A percentile compares a stretch with the other conserved stretches of the same genome.
phyloP scores from a whole-genome alignment of 2,797 vertebrate genomes.

The Dicrostonyx torquatus region DNA sequence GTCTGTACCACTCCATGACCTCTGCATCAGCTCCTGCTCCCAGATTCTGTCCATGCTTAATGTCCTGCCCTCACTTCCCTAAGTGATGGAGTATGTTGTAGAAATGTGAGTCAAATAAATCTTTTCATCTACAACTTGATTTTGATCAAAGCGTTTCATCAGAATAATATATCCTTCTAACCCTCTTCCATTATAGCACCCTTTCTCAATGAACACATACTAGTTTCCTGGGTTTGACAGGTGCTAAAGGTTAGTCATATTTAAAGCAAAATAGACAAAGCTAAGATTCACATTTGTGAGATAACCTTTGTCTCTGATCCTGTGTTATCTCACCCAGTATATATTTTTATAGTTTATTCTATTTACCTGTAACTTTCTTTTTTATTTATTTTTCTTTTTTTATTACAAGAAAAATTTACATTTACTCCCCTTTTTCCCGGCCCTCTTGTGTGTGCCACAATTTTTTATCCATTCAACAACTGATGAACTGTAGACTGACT shows the following conservation, averaged over 20 bases:
- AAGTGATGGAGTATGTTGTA: background rate
- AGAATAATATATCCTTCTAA: background rate
- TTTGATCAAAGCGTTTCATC: background rate
- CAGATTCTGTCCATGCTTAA: background rate
- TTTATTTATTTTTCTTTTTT: too few relatives aligned
- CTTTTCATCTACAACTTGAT: background rate
- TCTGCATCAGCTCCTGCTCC: background rate
- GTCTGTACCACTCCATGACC: background rate
- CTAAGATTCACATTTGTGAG: background rate
- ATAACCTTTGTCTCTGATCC: background rate
- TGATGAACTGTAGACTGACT: background rate
- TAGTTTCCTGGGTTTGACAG: background rate
- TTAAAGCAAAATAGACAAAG: background rate
- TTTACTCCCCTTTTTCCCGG: too few relatives aligned
- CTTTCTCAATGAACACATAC: background rate
- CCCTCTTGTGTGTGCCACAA: background rate
- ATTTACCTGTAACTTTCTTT: background rate
- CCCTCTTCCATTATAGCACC: background rate
- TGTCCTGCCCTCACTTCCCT: background rate
- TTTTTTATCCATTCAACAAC: background rate
- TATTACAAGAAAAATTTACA: too few relatives aligned
- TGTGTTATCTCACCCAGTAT: background rate
- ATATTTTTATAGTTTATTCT: background rate
- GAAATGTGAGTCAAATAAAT: background rate
- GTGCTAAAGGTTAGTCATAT: background rate